A percentile compares a stretch with the other conserved stretches of the same genome.
These are phyloP conservation scores for Gerris buenoi DNA, from an alignment of 1,140 invertebrate species.

Conservation along the genomic window DNA sequence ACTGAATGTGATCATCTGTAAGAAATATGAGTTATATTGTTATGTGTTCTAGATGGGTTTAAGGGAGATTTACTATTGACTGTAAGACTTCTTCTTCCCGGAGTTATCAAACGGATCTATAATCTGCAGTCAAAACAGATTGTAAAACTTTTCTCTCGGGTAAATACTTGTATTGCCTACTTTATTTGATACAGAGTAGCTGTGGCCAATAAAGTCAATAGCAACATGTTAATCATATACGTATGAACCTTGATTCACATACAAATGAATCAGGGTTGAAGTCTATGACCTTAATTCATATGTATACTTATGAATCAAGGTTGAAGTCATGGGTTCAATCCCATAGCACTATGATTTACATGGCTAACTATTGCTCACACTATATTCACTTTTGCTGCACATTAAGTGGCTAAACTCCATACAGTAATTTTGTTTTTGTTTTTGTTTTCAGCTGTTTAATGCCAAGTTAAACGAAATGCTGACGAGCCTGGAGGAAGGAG, in stretches of 20 bases:
- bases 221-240: neutral
- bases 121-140: slow-evolving; percentile 85
- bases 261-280: neutral
- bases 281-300: neutral
- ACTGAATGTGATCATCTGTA: too few species aligned
- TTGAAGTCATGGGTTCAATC: too few species aligned
- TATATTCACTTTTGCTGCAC: neutral
- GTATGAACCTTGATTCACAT: neutral
- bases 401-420: too few species aligned
- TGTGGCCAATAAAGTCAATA: neutral
- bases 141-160: slow-evolving; percentile 69
- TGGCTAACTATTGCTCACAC: too few species aligned
- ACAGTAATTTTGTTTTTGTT: neutral
- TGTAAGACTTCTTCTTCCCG: slow-evolving; percentile 71
- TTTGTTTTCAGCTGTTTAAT: slow-evolving; percentile 42
- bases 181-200: too few species aligned
- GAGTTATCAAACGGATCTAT: slow-evolving; percentile 66
- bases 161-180: slow-evolving; percentile 22
- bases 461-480: slow-evolving; percentile 65
- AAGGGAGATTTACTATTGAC: slow-evolving; percentile 64
- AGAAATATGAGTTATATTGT: slow-evolving; percentile 4
- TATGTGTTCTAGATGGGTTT: slow-evolving; percentile 41
- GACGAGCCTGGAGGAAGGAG: slow-evolving; percentile 70
- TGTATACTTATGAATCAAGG: too few species aligned
- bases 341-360: too few species aligned